Conservation (phyloP, 2,113 vertebrate species). For the Amia ocellicauda region DNA sequence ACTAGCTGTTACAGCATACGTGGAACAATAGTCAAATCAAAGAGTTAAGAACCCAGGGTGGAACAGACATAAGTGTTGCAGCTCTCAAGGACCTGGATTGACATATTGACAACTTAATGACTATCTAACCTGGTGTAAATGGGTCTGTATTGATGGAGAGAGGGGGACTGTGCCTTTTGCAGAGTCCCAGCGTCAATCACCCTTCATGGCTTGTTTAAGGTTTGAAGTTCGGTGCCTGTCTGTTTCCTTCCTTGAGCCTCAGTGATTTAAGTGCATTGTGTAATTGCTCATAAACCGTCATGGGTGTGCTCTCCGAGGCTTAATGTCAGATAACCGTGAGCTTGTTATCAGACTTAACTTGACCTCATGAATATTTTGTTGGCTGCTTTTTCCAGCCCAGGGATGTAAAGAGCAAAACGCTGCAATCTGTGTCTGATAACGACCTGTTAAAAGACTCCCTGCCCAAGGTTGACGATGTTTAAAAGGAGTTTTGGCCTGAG, state of each 20-base stretch:
- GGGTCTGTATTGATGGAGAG: no score
- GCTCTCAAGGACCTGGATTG: no score
- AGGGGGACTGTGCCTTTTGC: neutral
- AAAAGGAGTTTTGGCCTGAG: no score
- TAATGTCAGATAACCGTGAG: conserved; percentile 15
- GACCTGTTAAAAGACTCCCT: neutral
- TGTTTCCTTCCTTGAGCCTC: neutral
- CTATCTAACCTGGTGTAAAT: no score
- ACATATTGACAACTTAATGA: no score
- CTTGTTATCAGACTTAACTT: conserved; percentile 28
- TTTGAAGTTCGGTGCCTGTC: neutral
- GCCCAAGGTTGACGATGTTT: no score
- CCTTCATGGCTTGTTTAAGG: neutral
- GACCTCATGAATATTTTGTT: conserved; percentile 15
- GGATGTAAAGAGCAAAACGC: conserved; percentile 25
- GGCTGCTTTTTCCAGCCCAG: neutral
- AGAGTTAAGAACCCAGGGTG: no score
- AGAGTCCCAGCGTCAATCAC: neutral
- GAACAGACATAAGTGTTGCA: no score
- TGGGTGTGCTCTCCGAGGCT: neutral
- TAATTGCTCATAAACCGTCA: neutral
- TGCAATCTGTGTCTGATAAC: conserved; percentile 33
- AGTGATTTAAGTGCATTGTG: neutral
- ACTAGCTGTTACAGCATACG: no score
- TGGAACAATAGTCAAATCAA: no score